Base-by-base conservation (phyloP, 2,888 invertebrate genomes). In the Cephus spinipes region DNA sequence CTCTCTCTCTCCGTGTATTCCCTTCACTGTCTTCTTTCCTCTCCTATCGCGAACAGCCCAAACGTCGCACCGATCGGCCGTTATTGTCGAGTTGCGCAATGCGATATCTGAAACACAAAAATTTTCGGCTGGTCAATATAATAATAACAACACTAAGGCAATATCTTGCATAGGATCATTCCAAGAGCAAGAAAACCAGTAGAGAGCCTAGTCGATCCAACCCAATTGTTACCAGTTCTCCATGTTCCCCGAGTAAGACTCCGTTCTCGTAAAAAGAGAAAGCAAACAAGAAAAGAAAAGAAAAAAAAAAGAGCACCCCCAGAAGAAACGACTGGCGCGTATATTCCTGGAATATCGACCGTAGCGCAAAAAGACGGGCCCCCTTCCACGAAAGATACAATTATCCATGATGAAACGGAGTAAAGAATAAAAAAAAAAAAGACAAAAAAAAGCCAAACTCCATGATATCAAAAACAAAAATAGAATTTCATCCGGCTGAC, bases 81-180 rank as follows among this genome's bases (percentile, higher is more conserved):
- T 55, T 55, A 55, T 55, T 55, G 55, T 55, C 55, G 55, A 55
- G 55, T 55, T 55, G 55, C 55, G 23, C 55, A 73, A 68, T 31
- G 77, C 74, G 68, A 77, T 31, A 68, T 74, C 77, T 77, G 77
- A 73, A 77, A 77, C 77, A 77, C 11, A 73, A 36, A 77, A 40
- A 23, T 68, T 12, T 0, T 9, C 23, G 6, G 23, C 23, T 9
- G 23, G 55, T 55, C 55, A 55, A 55, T 23, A 55, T 9, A 55
- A 55, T 15, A 55, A 55, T 23, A 55, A 55, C 36, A 36, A 36
- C 36, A 35, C 12, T 6, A 6, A 23, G 2, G 9, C 15, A 23
- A 55, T 23, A 55, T 6, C 23, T 55, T 9, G 23, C 6, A 55
- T 23, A 55, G 55, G 2, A 55, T 23, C 23, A 55, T 55, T 23